phyloP scores from a whole-genome alignment of 2,113 vertebrate genomes.

The Blennius ocellaris region DNA sequence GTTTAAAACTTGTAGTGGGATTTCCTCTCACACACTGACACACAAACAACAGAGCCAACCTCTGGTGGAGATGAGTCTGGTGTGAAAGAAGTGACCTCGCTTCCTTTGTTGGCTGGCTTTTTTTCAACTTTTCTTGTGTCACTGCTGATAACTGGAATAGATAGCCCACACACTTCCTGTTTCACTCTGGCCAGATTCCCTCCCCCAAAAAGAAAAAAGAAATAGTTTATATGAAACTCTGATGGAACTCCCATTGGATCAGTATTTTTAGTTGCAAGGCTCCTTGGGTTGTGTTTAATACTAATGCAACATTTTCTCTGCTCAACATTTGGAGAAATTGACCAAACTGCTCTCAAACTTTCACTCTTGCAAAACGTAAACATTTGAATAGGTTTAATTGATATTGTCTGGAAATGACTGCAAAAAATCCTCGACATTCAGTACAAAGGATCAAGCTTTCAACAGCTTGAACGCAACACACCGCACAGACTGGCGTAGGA shows the following conservation, averaged over 20 bases:
- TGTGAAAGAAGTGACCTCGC: constrained; percentile 14
- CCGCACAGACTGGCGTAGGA: neutral
- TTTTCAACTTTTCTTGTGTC: constrained; percentile 17
- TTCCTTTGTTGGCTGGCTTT: neutral
- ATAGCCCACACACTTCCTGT: constrained; percentile 36
- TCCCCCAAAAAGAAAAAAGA: neutral
- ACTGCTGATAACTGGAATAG: constrained; percentile 25
- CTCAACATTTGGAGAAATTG: too few species aligned
- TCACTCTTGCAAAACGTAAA: too few species aligned
- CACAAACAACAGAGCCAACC: constrained; percentile 10
- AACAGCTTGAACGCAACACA: neutral
- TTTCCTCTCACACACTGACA: neutral
- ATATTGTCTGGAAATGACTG: neutral
- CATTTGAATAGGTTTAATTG: neutral
- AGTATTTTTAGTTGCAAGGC: too few species aligned
- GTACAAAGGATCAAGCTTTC: neutral
- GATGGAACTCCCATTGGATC: neutral
- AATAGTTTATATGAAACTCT: neutral
- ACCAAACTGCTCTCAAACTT: too few species aligned
- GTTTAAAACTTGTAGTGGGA: too few species aligned
- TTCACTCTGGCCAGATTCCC: constrained; percentile 8
- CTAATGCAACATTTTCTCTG: too few species aligned
- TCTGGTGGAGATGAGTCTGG: neutral
- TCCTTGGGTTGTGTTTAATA: too few species aligned
- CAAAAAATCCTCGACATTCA: neutral